Base-by-base conservation (phyloP, 2,113 vertebrate species). In the Opisthocomus hoazin region DNA sequence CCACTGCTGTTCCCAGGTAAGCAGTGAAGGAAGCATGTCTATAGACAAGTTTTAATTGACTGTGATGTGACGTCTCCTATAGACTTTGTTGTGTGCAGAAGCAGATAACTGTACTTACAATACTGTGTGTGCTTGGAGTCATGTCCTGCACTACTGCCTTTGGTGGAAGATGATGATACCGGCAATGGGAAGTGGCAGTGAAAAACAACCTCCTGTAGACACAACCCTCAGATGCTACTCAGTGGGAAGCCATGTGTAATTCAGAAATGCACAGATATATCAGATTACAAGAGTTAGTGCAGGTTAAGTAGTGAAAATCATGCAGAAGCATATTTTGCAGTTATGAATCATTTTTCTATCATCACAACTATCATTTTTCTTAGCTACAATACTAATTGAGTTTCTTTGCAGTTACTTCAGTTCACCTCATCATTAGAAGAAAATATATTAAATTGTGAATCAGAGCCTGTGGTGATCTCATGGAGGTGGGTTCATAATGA, bases 351-450 rank as follows among this genome's bases (percentile, higher is more conserved):
- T 84, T 92, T 94, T 92, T 93, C 77, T 84, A 84, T 89, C 86
- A 75, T 89, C 87, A 75, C 69, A 96, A 87, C 83, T 61, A 82
- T 87, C 45, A 74, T 92, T 95, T 96, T 96, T 89, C 94, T 95
- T 94, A 96, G 92, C 76, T 82, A 53, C 74, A 82, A 73, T 94
- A 60, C 91, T 96, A 96, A 96, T 91, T 94, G 86, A 92, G 66
- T 93, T 92, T 94, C 92, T 95, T 90, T 76, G 90, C 82, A 92
- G 92, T 90, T 95, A 76, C 80, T 91, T 93, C 83, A 84, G 77
- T 92, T 94, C 87, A 75, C 78, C 94, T 95, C 84, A 79, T 84
- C 96, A 93, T 96, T 93, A 96, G 70, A 37, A 75, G 90, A 91
- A 95, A 82, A 91, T 32, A 75, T 27, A 96, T 90, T 95, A 92